These are phyloP conservation scores for Himalopsyche tibetana DNA, from an alignment of 2,888 invertebrate species.

Conservation along the genomic window DNA sequence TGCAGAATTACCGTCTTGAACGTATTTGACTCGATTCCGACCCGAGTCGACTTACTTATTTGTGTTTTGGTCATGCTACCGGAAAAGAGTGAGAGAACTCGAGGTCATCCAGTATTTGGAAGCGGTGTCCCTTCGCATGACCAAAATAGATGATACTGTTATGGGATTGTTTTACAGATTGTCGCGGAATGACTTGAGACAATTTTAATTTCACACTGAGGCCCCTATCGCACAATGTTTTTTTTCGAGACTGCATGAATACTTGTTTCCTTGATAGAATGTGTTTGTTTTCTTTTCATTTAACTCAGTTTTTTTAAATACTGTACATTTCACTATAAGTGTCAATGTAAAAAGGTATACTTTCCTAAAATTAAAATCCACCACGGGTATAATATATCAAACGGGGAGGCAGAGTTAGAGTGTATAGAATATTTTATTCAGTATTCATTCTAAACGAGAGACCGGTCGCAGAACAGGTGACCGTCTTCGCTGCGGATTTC, in stretches of 20 bases:
- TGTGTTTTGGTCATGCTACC: slow-evolving; percentile 62
- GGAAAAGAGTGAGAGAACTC: slow-evolving; percentile 55
- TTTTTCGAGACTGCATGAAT: slow-evolving; percentile 65
- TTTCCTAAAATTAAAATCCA: slow-evolving; percentile 57
- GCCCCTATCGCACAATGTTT: slow-evolving; percentile 65
- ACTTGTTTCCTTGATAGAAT: slow-evolving; percentile 65
- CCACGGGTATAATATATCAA: slow-evolving; percentile 52
- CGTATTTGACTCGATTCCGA: slow-evolving; percentile 44
- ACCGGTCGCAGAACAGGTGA: slow-evolving; percentile 29
- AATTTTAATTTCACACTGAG: slow-evolving; percentile 62
- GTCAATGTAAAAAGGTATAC: slow-evolving; percentile 55
- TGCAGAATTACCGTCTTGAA: slow-evolving; percentile 62
- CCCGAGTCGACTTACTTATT: slow-evolving; percentile 6
- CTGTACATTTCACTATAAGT: slow-evolving; percentile 59
- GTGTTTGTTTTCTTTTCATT: slow-evolving; percentile 64
- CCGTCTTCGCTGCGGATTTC: slow-evolving; percentile 27
- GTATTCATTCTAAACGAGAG: slow-evolving; percentile 2
- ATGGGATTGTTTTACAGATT: slow-evolving; percentile 64
- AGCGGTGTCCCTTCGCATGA: slow-evolving; percentile 62
- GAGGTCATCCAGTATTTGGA: slow-evolving; percentile 51
- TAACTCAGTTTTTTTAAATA: slow-evolving; percentile 59
- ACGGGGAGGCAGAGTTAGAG: slow-evolving; percentile 62
- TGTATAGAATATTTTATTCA: slow-evolving; percentile 37
- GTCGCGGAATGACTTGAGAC: slow-evolving; percentile 65
- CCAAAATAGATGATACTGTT: slow-evolving; percentile 63